These are phyloP conservation scores for Xestia xanthographa DNA, from an alignment of 2,888 invertebrate species.

Conservation along the genomic window DNA sequence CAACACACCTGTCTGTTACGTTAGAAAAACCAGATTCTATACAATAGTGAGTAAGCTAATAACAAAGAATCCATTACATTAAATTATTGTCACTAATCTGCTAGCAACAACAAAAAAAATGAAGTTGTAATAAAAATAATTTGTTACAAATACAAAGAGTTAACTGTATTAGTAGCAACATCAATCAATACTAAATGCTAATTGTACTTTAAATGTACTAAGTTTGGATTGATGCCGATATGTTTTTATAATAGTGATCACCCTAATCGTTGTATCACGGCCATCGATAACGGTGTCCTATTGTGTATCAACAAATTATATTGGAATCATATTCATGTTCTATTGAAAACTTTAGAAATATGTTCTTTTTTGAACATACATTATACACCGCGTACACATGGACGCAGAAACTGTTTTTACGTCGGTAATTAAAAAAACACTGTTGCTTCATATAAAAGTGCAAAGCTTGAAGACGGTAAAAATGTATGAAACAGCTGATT, in stretches of 20 bases:
- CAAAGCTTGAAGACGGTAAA: neutral
- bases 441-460: neutral
- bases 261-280: conserved; percentile 30
- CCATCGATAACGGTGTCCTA: neutral
- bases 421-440: neutral
- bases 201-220: conserved; percentile 47
- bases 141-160: neutral
- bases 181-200: conserved; percentile 44
- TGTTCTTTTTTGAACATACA: neutral
- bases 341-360: conserved; percentile 5
- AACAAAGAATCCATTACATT: too few species aligned
- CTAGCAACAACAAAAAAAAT: too few species aligned
- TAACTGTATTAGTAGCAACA: neutral
- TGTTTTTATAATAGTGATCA: conserved; percentile 48
- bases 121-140: neutral
- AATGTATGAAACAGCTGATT: neutral
- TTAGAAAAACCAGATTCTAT: too few species aligned
- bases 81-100: too few species aligned
- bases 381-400: neutral
- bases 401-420: neutral
- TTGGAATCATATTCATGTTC: conserved; percentile 1
- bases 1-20: too few species aligned
- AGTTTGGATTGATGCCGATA: conserved; percentile 33
- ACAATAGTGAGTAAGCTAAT: too few species aligned
- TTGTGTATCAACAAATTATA: conserved; percentile 21